A percentile compares a stretch with the other conserved stretches of the same genome.
Conservation (phyloP, 2,797 vertebrate species). For the Mastacembelus armatus region DNA sequence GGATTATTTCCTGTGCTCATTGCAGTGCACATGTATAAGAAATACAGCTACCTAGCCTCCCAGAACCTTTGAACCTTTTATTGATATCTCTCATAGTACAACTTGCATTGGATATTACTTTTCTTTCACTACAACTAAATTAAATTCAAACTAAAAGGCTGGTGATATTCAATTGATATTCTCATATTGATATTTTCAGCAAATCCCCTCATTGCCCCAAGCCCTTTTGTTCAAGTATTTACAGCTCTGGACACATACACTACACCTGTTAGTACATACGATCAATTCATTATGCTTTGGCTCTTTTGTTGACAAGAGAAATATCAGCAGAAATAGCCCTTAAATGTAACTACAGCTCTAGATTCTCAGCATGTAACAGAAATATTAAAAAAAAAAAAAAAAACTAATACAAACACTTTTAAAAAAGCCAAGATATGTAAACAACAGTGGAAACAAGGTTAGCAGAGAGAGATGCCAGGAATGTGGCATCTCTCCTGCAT, state of each 20-base stretch:
- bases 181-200: neutral
- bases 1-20: neutral
- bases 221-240: no score
- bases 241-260: no score
- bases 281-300: neutral
- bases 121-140: neutral
- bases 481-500: constrained; percentile 12
- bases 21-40: no score
- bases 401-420: no score
- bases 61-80: no score
- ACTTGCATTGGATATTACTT: neutral
- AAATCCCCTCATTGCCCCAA: no score
- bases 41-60: no score
- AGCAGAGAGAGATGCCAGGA: neutral
- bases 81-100: no score
- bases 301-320: neutral
- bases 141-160: neutral
- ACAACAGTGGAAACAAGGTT: constrained; percentile 14
- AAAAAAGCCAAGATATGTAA: constrained; percentile 2
- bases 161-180: neutral
- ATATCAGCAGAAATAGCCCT: no score
- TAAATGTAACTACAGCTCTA: no score
- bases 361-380: neutral
- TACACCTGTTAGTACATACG: no score
- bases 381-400: neutral